These are phyloP conservation scores for Siderastrea radians DNA, from an alignment of 92 coral and sea anemone genomes.

Conservation along the genomic window DNA sequence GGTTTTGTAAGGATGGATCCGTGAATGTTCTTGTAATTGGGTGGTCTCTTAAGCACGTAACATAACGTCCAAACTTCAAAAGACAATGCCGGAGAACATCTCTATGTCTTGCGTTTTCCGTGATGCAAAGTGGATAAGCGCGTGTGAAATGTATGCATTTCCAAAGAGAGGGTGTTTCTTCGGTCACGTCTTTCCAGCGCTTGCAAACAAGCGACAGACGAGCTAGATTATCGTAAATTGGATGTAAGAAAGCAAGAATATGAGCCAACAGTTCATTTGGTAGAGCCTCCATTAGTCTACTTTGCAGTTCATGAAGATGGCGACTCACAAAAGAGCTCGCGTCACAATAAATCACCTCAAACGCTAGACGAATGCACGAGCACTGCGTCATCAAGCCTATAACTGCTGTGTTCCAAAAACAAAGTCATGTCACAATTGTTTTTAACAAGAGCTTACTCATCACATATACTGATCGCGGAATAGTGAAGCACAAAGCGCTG, in stretches of 20 bases:
- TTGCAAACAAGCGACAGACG: slow-evolving; percentile 28
- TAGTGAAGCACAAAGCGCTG: too few relatives aligned
- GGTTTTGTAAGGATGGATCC: slow-evolving; percentile 4
- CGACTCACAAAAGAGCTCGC: background rate
- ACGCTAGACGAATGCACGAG: slow-evolving; percentile 3
- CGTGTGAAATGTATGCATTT: slow-evolving; percentile 44
- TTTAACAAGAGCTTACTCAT: too few relatives aligned
- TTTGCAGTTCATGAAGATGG: background rate
- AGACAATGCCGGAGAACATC: slow-evolving; percentile 33
- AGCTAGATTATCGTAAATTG: slow-evolving; percentile 30
- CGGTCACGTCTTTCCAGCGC: slow-evolving; percentile 43
- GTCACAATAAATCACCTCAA: slow-evolving; percentile 25
- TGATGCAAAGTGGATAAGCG: slow-evolving; percentile 3
- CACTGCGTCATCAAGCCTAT: background rate
- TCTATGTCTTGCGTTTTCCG: slow-evolving; percentile 18
- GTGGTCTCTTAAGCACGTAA: slow-evolving; percentile 42
- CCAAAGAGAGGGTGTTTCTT: slow-evolving; percentile 48
- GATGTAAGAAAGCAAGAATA: slow-evolving; percentile 39
- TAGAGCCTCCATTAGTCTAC: slow-evolving; percentile 17
- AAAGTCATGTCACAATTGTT: too few relatives aligned
- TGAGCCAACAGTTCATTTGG: slow-evolving; percentile 44
- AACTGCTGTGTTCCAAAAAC: too few relatives aligned
- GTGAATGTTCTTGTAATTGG: slow-evolving; percentile 48
- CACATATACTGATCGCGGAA: too few relatives aligned
- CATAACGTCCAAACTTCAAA: slow-evolving; percentile 29